These are phyloP conservation scores for Anas platyrhynchos DNA, from an alignment of 2,113 vertebrate species.

Conservation along the genomic window DNA sequence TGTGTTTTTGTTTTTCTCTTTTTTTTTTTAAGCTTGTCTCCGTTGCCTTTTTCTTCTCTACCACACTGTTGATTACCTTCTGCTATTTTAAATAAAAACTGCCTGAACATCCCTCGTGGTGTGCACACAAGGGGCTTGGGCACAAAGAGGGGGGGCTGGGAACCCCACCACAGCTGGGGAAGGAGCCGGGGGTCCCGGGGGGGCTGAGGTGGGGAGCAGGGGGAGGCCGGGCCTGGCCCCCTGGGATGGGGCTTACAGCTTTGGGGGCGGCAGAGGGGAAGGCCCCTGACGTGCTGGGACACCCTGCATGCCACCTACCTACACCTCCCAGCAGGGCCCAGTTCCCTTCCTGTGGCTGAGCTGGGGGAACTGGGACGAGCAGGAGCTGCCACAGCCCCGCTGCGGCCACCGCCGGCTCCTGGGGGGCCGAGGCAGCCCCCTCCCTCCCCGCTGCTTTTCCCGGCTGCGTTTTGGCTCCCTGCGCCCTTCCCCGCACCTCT, in stretches of 20 bases:
- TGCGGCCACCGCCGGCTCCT: fast-evolving
- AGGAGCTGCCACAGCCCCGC: fast-evolving
- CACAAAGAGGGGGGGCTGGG: fast-evolving
- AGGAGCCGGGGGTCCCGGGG: neutral
- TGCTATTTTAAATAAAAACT: slow-evolving; percentile 59
- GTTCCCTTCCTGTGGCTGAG: fast-evolving
- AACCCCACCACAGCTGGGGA: neutral
- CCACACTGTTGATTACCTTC: neutral
- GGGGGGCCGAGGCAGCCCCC: neutral
- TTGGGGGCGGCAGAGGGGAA: neutral
- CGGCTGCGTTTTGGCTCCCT: fast-evolving
- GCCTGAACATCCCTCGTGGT: neutral
- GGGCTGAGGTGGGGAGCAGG: neutral
- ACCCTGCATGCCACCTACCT: neutral
- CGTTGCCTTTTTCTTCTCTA: neutral
- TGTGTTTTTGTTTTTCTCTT: no score
- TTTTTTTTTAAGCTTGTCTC: neutral
- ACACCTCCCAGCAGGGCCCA: neutral
- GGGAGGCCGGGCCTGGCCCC: neutral
- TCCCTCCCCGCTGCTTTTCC: neutral
- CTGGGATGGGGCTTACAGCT: fast-evolving
- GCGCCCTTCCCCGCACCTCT: fast-evolving
- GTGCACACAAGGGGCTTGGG: fast-evolving
- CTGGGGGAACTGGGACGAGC: fast-evolving
- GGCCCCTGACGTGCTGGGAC: neutral